Base-by-base conservation (phyloP, 2,797 vertebrate genomes). In the Eleutherodactylus coqui region DNA sequence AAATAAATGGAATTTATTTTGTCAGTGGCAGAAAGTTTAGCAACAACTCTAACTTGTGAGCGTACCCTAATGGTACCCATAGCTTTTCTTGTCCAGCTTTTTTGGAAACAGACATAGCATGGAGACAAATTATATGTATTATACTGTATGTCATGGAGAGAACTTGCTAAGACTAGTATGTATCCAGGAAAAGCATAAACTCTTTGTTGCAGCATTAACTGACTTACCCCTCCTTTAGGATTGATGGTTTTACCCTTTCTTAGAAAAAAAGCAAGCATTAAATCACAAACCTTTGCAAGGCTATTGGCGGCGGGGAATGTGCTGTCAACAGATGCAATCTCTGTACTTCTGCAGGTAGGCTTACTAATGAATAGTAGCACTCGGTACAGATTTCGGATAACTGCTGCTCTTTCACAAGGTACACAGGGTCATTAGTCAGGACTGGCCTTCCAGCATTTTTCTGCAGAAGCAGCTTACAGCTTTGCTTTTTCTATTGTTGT, bases 181-280 rank as follows among this genome's bases (percentile, higher is more conserved):
- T 21, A n/a, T 32, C 16, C 13, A 21, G 21, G n/a, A 19, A 51
- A 21, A 5, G 29, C 72, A 73, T 27, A n/a, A 13, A 32, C 13
- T 2, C 17, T 5, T 24, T 69, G n/a, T 21, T 51, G 27, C 45
- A 32, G 45, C 29, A 34, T 51, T 51, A 72, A 43, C 34, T 72
- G 47, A 72, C 67, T 55, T 53, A 43, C 47, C 70, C 64, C 79
- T 38, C 79, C 79, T 45, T 7, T 70, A 41, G 67, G 36, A 82
- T 55, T 73, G 36, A 82, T 55, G 32, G 79, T 45, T 51, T 81
- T 38, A 72, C 45, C 47, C 41, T 53, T 82, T 81, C 19, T 67
- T 47, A 19, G n/a, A 67, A 29, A 49, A 4, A 81, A 67, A 70
- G 47, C 21, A 70, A 81, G 51, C 79, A 82, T 41, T 55, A 82